Evolutionary conservation across 2,797 vertebrate species (phyloP).

Genomic region (Anguilla obscura): DNA sequence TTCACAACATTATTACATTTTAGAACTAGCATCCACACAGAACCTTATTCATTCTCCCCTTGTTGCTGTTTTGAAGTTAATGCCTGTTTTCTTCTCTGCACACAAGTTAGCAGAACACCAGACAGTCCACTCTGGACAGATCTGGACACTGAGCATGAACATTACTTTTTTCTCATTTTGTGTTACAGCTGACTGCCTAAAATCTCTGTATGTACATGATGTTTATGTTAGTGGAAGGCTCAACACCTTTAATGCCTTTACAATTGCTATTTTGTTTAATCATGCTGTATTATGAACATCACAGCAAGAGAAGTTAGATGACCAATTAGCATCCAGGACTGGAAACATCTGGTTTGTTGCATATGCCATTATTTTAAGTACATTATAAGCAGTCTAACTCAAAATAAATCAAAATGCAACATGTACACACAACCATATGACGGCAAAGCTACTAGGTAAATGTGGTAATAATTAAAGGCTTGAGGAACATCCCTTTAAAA

Average conservation of each 20-base stretch:
- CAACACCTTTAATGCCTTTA: neutral
- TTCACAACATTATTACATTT: neutral
- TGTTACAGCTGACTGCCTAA: neutral
- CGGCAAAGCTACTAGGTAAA: neutral
- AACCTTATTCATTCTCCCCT: neutral
- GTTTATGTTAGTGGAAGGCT: neutral
- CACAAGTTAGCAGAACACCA: neutral
- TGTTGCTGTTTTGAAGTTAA: neutral
- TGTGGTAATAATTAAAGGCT: neutral
- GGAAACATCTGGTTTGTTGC: neutral
- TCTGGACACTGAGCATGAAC: no score
- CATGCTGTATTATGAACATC: neutral
- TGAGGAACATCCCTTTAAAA: conserved; percentile 17
- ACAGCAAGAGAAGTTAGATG: neutral
- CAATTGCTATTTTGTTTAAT: neutral
- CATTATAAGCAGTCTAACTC: neutral
- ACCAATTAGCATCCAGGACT: neutral
- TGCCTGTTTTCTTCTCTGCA: neutral
- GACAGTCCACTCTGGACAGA: neutral
- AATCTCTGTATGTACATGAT: neutral
- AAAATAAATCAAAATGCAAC: neutral
- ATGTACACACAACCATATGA: neutral
- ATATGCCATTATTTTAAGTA: neutral
- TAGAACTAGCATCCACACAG: neutral
- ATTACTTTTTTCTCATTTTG: neutral